Evolutionary conservation across 2,888 invertebrate genomes (phyloP).

Genomic region (Acholoe squamosa): DNA sequence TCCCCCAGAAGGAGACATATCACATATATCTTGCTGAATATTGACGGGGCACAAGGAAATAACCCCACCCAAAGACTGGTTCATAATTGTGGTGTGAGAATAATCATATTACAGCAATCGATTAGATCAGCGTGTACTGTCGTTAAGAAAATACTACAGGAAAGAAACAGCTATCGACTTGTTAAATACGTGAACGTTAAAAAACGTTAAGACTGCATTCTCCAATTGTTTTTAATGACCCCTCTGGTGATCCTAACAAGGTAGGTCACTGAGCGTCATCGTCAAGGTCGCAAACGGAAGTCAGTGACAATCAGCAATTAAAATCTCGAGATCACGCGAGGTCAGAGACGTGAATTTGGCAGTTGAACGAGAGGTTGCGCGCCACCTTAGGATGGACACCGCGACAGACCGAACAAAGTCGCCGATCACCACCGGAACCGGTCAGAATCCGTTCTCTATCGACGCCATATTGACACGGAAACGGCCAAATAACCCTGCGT

Average conservation of each 20-base stretch:
- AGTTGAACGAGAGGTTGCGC: not conserved
- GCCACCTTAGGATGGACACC: not conserved
- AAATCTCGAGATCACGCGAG: not conserved
- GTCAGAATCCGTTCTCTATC: not conserved
- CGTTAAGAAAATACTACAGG: too few relatives aligned
- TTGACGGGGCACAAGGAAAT: too few relatives aligned
- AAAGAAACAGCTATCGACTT: too few relatives aligned
- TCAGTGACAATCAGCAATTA: not conserved
- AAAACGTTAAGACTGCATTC: too few relatives aligned
- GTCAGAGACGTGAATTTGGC: not conserved
- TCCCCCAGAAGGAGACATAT: too few relatives aligned
- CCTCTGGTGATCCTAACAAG: not conserved
- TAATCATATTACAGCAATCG: too few relatives aligned
- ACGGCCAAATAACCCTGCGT: not conserved
- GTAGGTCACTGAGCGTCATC: not conserved
- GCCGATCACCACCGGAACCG: not conserved
- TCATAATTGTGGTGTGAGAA: too few relatives aligned
- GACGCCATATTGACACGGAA: conserved; percentile 27
- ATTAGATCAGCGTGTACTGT: too few relatives aligned
- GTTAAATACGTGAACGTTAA: too few relatives aligned
- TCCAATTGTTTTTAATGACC: not conserved
- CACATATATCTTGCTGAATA: too few relatives aligned
- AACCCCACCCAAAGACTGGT: too few relatives aligned
- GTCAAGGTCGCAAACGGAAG: not conserved
- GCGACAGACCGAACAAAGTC: not conserved